phyloP scores from a whole-genome alignment of 2,113 vertebrate genomes.

The Carollia perspicillata region DNA sequence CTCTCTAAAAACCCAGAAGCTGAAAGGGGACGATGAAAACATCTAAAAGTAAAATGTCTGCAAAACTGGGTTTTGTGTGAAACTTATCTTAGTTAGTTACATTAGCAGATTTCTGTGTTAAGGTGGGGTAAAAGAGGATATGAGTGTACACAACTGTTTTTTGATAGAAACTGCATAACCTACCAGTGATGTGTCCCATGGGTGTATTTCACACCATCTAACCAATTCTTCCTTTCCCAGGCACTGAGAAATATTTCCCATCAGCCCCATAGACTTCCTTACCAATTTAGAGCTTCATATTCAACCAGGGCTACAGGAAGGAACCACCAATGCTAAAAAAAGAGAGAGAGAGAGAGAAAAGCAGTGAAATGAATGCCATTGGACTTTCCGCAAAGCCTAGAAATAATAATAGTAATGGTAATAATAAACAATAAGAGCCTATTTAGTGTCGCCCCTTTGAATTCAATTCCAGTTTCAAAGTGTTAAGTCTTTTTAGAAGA shows the following conservation, averaged over 20 bases:
- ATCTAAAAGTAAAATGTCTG: conserved; percentile 47
- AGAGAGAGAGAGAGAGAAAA: not conserved
- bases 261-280: conserved; percentile 9
- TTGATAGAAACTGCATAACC: conserved; percentile 31
- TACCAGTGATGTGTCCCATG: not conserved
- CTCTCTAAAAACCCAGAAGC: not conserved
- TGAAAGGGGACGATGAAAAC: conserved; percentile 17
- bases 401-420: not conserved
- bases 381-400: not conserved
- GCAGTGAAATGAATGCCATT: not conserved
- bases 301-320: not conserved
- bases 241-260: conserved; percentile 42
- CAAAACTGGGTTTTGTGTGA: conserved; percentile 40
- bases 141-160: conserved; percentile 54
- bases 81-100: not conserved
- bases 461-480: not conserved
- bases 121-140: conserved; percentile 45
- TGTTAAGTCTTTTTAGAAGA: not conserved
- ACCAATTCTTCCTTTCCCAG: conserved; percentile 72
- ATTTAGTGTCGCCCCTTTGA: not conserved
- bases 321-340: not conserved
- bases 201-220: conserved; percentile 65
- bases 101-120: not conserved
- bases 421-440: not conserved
- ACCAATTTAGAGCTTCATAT: not conserved